These are phyloP conservation scores for Pelmatolapia mariae DNA, from an alignment of 2,113 vertebrate species.

Conservation along the genomic window DNA sequence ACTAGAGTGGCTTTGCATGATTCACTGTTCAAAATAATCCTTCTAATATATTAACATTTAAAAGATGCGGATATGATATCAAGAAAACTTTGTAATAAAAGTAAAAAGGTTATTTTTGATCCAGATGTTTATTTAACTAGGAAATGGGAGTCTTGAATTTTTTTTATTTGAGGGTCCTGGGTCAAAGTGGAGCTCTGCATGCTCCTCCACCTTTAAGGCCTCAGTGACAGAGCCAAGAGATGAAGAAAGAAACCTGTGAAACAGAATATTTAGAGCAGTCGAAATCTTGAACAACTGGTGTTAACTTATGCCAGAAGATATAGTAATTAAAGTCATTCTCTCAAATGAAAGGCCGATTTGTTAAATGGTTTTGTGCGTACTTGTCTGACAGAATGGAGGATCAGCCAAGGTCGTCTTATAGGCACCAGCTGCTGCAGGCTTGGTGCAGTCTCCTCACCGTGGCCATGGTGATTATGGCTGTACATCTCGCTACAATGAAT, in stretches of 20 bases:
- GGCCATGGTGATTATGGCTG: constrained; percentile 41
- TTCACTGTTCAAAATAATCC: neutral
- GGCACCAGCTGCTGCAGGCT: constrained; percentile 51
- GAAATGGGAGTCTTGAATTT: neutral
- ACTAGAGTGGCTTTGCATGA: neutral
- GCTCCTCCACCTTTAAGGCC: neutral
- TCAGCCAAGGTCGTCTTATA: constrained; percentile 2
- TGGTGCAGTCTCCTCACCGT: constrained; percentile 66
- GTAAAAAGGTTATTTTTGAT: neutral
- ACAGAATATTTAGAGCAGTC: neutral
- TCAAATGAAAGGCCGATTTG: fast-evolving
- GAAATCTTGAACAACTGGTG: neutral
- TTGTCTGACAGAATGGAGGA: constrained; percentile 41
- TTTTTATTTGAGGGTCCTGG: neutral
- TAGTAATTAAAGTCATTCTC: neutral
- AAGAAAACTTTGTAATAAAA: neutral
- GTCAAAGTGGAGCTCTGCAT: neutral
- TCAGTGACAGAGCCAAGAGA: neutral
- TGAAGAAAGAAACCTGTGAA: neutral
- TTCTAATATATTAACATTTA: neutral
- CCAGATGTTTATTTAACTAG: neutral
- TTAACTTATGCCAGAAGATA: neutral
- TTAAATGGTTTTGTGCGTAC: neutral
- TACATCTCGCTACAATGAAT: neutral
- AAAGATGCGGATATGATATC: neutral